phyloP scores from a whole-genome alignment of 2,113 vertebrate species.

The Bufo gargarizans region DNA sequence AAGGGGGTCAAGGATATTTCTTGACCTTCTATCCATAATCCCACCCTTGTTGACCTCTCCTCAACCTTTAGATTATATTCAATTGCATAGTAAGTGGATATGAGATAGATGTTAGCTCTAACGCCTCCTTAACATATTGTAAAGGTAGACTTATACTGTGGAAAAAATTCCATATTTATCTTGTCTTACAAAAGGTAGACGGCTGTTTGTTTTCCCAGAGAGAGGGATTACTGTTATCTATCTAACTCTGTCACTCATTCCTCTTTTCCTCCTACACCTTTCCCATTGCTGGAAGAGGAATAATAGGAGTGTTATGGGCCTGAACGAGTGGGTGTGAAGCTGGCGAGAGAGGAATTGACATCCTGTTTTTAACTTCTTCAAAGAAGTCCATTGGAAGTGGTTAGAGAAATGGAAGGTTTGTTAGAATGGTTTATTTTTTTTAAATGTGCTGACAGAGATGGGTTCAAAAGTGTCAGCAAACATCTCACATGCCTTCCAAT shows the following conservation, averaged over 20 bases:
- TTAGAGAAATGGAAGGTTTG: slow-evolving; percentile 41
- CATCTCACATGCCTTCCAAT: no score
- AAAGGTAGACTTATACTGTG: neutral
- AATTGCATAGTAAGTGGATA: neutral
- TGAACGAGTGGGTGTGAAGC: slow-evolving; percentile 47
- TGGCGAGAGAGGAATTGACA: slow-evolving; percentile 24
- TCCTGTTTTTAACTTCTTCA: slow-evolving; percentile 52
- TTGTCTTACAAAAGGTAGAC: slow-evolving; percentile 28
- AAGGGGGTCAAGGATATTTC: neutral
- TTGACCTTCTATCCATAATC: neutral
- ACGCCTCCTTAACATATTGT: neutral
- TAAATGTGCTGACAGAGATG: neutral
- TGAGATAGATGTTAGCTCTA: neutral
- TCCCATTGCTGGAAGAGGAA: slow-evolving; percentile 41
- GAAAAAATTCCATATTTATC: neutral
- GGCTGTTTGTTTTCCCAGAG: slow-evolving; percentile 45
- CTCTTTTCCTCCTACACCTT: slow-evolving; percentile 52
- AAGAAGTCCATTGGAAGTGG: slow-evolving; percentile 45
- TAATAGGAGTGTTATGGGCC: slow-evolving; percentile 27
- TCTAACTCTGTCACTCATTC: slow-evolving; percentile 7
- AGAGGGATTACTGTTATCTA: slow-evolving; percentile 26
- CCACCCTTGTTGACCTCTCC: neutral
- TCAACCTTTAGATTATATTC: neutral
- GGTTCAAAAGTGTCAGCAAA: no score
- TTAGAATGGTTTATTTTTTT: slow-evolving; percentile 40